These are phyloP conservation scores for Bergia sp. DNA, from an alignment of 92 coral and sea anemone genomes.

Conservation along the genomic window DNA sequence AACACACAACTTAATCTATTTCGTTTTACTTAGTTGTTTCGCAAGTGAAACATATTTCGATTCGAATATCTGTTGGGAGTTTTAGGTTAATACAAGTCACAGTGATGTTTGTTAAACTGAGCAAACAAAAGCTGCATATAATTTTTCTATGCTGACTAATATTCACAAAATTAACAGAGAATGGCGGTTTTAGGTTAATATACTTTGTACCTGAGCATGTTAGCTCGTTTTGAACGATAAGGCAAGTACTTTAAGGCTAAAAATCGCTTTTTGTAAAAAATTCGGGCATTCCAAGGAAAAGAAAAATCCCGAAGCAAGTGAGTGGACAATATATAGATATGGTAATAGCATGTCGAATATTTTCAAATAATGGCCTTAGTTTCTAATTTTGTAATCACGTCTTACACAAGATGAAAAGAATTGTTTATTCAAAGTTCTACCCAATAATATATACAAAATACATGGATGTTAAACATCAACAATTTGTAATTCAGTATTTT, in stretches of 20 bases:
- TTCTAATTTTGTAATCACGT: background rate
- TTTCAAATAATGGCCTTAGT: background rate
- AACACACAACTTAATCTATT: background rate
- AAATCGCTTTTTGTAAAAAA: too few species aligned
- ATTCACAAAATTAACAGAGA: background rate
- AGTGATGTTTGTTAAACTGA: background rate
- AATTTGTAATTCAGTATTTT: background rate
- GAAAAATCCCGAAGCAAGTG: background rate
- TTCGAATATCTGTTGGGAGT: background rate
- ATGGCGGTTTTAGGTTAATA: background rate
- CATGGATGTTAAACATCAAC: background rate
- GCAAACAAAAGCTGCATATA: background rate
- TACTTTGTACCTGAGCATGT: background rate
- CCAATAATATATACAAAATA: background rate
- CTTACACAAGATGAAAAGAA: background rate
- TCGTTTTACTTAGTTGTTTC: background rate
- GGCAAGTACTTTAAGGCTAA: background rate
- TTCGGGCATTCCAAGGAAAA: background rate
- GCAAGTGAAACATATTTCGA: background rate
- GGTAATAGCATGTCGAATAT: background rate
- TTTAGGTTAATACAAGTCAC: background rate
- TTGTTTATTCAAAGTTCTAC: background rate
- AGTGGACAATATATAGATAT: too few species aligned
- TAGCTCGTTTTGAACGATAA: background rate
- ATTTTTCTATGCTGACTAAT: background rate